Percentiles rank a stretch among this genome's conserved stretches.
These are phyloP conservation scores for Caenorhabditis zanzibari DNA, from an alignment of 2,888 invertebrate genomes.

Conservation along the genomic window DNA sequence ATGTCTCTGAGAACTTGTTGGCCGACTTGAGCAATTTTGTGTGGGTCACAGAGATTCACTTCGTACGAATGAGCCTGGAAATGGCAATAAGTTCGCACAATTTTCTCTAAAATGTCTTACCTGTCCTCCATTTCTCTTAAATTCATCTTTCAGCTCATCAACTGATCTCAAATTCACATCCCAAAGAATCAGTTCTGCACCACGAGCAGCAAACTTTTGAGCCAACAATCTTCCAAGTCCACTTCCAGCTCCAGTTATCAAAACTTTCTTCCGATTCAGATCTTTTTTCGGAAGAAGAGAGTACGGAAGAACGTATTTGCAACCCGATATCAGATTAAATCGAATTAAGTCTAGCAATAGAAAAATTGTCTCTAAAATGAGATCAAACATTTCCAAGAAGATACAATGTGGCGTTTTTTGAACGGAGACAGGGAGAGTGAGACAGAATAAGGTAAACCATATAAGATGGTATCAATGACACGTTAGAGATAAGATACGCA, in stretches of 20 bases:
- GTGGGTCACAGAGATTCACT: conserved; percentile 90
- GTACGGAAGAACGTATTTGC: conserved; percentile 40
- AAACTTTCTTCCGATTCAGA: conserved; percentile 88
- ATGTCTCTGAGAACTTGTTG: conserved; percentile 86
- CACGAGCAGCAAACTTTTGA: conserved; percentile 76
- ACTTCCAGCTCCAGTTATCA: conserved; percentile 93
- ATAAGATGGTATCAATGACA: conserved; percentile 21
- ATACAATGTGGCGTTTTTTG: background rate
- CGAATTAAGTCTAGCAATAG: conserved; percentile 5
- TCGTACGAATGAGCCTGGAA: conserved; percentile 88
- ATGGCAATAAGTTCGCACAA: background rate
- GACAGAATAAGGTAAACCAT: conserved; percentile 2
- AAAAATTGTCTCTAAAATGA: conserved; percentile 8
- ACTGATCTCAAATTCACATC: conserved; percentile 89
- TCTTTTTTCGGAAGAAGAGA: conserved; percentile 63
- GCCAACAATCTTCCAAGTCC: conserved; percentile 89
- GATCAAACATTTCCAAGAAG: conserved; percentile 2
- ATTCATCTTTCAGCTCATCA: conserved; percentile 85
- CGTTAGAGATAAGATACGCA: conserved; percentile 13
- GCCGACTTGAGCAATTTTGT: conserved; percentile 88
- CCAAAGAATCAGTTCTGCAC: conserved; percentile 91
- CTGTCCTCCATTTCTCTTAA: conserved; percentile 89
- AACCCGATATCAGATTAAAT: conserved; percentile 1
- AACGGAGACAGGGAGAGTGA: no score
- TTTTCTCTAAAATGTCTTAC: conserved; percentile 83